Evolutionary conservation across 2,113 vertebrate genomes (phyloP), one percentile per base, ranked within the genome.

Genomic region (Circaetus gallicus): DNA sequence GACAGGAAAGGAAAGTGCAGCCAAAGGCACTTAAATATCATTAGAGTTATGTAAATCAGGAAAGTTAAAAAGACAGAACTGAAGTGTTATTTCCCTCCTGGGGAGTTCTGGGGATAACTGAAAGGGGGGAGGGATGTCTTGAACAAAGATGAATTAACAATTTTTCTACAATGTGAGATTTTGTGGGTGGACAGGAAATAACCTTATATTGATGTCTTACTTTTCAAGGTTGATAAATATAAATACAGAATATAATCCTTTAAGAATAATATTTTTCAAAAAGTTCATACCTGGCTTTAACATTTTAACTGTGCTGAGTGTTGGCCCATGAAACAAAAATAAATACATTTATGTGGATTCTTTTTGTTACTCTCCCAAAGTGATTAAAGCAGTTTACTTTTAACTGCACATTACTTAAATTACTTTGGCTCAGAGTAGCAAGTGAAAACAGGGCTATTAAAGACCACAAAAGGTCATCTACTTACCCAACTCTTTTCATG

Each of bases 31-130:
- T 95, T 89, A 94, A 86, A 94, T 84, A 94, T 79, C 85, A 86
- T 84, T 86, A 78, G 69, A 94, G 40, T 80, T 96, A 95, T 92
- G 92, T 91, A 95, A 97, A 95, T 97, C 89, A 93, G 65, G 72
- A 21, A 40, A 92, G 83, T 92, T 93, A 94, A 89, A 96, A 92
- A 92, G 95, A 93, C 70, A 91, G 93, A 91, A 94, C 84, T 81
- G 84, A 96, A 96, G 95, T 93, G 81, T 95, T 76, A 81, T 97
- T 96, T 91, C 50, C 36, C 93, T 95, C 79, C 72, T 93, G 96
- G 95, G 97, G 88, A 89, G 84, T 94, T 97, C 84, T 90, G 86
- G 88, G 71, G 73, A 8, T 94, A 94, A 85, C 91, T 94, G 65
- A 47, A 76, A 93, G 70, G 21, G 78, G 86, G 70, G 76, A 95